Evolutionary conservation across 2,888 invertebrate species (phyloP).

Genomic region (Amphiduros pacificus): DNA sequence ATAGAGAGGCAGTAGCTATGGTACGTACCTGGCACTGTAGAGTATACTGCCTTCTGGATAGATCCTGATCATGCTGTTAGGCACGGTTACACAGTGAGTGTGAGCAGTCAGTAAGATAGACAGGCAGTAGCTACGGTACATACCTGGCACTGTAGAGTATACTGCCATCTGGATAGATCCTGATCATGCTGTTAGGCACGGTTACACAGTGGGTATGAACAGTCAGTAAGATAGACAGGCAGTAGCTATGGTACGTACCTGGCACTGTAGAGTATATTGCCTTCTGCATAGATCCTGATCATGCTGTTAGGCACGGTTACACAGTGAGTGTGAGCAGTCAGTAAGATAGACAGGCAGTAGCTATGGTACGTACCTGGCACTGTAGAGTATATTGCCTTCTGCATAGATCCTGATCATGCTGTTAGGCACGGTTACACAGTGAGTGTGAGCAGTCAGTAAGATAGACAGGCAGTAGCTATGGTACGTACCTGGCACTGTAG

Average conservation of each 20-base stretch:
- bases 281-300: background rate
- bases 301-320: too few relatives aligned
- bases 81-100: slow-evolving; percentile 32
- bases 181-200: slow-evolving; percentile 32
- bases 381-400: background rate
- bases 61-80: slow-evolving; percentile 33
- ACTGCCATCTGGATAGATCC: slow-evolving; percentile 31
- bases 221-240: too few relatives aligned
- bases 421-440: too few relatives aligned
- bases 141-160: slow-evolving; percentile 34
- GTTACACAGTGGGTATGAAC: slow-evolving; percentile 31
- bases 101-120: too few relatives aligned
- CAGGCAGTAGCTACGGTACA: too few relatives aligned
- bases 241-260: background rate
- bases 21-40: slow-evolving; percentile 33
- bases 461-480: too few relatives aligned
- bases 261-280: background rate
- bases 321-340: too few relatives aligned
- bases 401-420: background rate
- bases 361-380: background rate
- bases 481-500: slow-evolving; percentile 35
- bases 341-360: too few relatives aligned
- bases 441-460: too few relatives aligned
- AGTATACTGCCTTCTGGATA: slow-evolving; percentile 30
- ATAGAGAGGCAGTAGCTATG: too few relatives aligned